Conservation (phyloP, 1,140 invertebrate species). For the Capitella teleta region DNA sequence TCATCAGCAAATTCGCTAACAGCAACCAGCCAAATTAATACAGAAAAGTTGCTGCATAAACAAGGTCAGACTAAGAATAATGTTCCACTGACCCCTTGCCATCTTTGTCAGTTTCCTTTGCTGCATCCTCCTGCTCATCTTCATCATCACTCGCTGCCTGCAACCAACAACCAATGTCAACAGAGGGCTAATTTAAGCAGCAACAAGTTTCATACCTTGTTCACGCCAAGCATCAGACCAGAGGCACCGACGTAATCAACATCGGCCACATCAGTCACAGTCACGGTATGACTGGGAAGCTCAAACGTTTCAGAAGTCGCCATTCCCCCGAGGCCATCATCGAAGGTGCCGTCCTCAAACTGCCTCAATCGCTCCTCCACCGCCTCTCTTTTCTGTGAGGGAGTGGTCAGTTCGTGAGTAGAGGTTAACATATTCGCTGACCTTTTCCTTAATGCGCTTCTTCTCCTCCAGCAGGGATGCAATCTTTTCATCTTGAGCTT, state of each 20-base stretch:
- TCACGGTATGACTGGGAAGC: neutral
- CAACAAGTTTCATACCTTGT: too few relatives aligned
- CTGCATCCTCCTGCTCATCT: too few relatives aligned
- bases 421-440: neutral
- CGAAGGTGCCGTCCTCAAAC: neutral
- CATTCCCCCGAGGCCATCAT: neutral
- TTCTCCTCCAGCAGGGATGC: neutral
- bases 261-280: neutral
- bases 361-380: neutral
- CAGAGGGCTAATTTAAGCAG: too few relatives aligned
- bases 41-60: too few relatives aligned
- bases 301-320: neutral
- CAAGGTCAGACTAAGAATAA: too few relatives aligned
- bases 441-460: neutral
- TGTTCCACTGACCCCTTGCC: too few relatives aligned
- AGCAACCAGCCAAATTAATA: too few relatives aligned
- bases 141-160: too few relatives aligned
- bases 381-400: neutral
- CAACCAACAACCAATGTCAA: too few relatives aligned
- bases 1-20: too few relatives aligned
- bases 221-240: neutral
- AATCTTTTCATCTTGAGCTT: neutral
- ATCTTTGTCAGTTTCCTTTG: too few relatives aligned
- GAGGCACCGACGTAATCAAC: neutral
- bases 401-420: neutral